phyloP scores from a whole-genome alignment of 2,797 vertebrate species.

The Enteromius argenteus region DNA sequence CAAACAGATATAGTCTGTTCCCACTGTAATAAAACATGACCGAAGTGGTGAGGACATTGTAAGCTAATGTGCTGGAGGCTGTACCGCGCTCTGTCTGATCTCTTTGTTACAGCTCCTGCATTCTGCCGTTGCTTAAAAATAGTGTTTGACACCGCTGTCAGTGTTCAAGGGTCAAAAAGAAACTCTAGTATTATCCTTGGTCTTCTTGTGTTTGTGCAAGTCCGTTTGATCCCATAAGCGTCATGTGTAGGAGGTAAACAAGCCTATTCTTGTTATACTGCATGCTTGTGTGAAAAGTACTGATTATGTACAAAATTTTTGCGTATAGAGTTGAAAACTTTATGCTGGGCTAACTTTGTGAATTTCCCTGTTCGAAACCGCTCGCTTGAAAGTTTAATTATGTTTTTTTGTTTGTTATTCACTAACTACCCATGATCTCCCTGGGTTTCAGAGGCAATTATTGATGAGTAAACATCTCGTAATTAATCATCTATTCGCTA shows the following conservation, averaged over 20 bases:
- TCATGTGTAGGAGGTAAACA: slow-evolving; percentile 44
- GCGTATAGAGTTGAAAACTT: slow-evolving; percentile 10
- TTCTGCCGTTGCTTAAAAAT: slow-evolving; percentile 30
- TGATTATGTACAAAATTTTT: not conserved
- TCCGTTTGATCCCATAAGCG: slow-evolving; percentile 16
- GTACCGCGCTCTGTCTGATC: not conserved
- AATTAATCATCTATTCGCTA: slow-evolving; percentile 57
- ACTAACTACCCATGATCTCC: slow-evolving; percentile 10
- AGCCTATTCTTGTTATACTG: slow-evolving; percentile 13
- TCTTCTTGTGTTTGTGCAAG: slow-evolving; percentile 8
- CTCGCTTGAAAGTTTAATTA: not conserved
- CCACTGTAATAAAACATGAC: slow-evolving; percentile 28
- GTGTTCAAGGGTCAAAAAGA: slow-evolving; percentile 6
- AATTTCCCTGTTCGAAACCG: not conserved
- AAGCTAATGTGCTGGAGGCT: slow-evolving; percentile 20
- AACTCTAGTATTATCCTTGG: slow-evolving; percentile 13
- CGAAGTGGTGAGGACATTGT: not conserved
- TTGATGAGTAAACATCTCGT: slow-evolving; percentile 39
- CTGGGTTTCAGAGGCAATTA: slow-evolving; percentile 31
- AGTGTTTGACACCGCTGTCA: slow-evolving; percentile 7
- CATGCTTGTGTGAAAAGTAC: not conserved
- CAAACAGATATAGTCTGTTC: slow-evolving; percentile 16
- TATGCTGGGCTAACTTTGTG: not conserved
- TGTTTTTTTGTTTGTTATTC: not conserved
- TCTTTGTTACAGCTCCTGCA: slow-evolving; percentile 25